These are phyloP conservation scores for Cydia fagiglandana DNA, from an alignment of 1,140 invertebrate species.

Conservation along the genomic window DNA sequence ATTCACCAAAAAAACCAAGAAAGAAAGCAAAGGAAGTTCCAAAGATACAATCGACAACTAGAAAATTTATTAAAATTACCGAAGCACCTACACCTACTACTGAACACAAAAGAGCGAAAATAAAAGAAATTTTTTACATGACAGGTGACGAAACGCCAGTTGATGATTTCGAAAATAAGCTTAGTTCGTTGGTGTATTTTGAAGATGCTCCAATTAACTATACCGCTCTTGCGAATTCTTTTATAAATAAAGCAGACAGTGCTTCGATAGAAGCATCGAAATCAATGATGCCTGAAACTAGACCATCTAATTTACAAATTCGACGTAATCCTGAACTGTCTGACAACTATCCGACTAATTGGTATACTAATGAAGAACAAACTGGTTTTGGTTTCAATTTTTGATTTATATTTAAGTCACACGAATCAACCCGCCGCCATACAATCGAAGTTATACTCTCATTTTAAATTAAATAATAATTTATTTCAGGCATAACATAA, in stretches of 20 bases:
- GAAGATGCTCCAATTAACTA: conserved; percentile 18
- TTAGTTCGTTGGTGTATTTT: background rate
- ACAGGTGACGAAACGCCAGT: background rate
- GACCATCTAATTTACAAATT: conserved; percentile 61
- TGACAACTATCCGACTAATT: background rate
- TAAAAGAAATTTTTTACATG: background rate
- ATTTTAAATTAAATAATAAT: too few relatives aligned
- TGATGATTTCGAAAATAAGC: background rate
- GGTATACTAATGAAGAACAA: background rate
- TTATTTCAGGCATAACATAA: too few relatives aligned
- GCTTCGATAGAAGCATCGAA: conserved; percentile 31
- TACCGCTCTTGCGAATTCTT: conserved; percentile 8
- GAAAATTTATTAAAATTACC: background rate
- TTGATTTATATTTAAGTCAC: background rate
- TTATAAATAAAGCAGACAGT: conserved; percentile 36
- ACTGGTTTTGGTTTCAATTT: background rate
- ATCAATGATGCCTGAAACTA: conserved; percentile 52
- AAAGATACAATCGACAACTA: background rate
- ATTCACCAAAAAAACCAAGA: background rate
- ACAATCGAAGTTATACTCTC: too few relatives aligned
- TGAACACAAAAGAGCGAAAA: background rate
- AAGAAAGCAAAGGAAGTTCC: background rate
- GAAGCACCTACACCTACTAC: background rate
- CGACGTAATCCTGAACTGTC: conserved; percentile 45
- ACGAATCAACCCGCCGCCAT: too few relatives aligned